Conservation (phyloP, 2,888 invertebrate species). For the Leucoma salicis region DNA sequence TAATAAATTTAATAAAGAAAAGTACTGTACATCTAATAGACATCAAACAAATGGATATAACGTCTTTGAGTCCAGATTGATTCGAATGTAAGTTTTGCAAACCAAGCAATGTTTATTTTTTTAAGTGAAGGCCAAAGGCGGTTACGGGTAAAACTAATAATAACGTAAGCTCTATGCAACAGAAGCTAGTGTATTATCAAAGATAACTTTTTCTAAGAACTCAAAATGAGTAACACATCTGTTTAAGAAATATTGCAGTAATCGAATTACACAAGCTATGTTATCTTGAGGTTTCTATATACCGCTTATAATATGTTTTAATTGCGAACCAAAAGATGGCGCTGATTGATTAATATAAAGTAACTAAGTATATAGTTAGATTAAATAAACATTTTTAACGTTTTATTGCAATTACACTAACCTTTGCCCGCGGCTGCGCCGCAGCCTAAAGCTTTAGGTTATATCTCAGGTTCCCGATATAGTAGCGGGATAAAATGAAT, state of each 20-base stretch:
- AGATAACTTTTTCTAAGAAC: slow-evolving; percentile 29
- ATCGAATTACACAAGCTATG: slow-evolving; percentile 12
- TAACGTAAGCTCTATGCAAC: slow-evolving; percentile 17
- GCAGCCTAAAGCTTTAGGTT: too few relatives aligned
- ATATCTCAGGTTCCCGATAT: too few relatives aligned
- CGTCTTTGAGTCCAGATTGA: too few relatives aligned
- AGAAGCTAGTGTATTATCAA: slow-evolving; percentile 13
- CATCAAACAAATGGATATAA: too few relatives aligned
- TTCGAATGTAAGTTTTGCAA: too few relatives aligned
- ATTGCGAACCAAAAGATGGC: slow-evolving; percentile 22
- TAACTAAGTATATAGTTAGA: neutral
- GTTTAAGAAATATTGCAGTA: slow-evolving; percentile 18
- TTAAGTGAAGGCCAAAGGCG: slow-evolving; percentile 18
- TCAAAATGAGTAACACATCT: slow-evolving; percentile 26
- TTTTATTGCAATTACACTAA: too few relatives aligned
- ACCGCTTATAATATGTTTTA: neutral
- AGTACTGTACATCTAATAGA: too few relatives aligned
- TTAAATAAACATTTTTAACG: too few relatives aligned
- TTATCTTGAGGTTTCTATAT: slow-evolving; percentile 15
- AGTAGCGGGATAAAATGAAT: too few relatives aligned
- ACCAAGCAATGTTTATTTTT: slow-evolving; percentile 7
- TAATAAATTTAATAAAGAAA: too few relatives aligned
- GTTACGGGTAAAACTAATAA: slow-evolving; percentile 14
- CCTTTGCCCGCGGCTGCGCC: too few relatives aligned
- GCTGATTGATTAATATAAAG: slow-evolving; percentile 3